These are phyloP conservation scores for Plagiodera versicolora DNA, from an alignment of 2,888 invertebrate genomes.

Conservation along the genomic window DNA sequence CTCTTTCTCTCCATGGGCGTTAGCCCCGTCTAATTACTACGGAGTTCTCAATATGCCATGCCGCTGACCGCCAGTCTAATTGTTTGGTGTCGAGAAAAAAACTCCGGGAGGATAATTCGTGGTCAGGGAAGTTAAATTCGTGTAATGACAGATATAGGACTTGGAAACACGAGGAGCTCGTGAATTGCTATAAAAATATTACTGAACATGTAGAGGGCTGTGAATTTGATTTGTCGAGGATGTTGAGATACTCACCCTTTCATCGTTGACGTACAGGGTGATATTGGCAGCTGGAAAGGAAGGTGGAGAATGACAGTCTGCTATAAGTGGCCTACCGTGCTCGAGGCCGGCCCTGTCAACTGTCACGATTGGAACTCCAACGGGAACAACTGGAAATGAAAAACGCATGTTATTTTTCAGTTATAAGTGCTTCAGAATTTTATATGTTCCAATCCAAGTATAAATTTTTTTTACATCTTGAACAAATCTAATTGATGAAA, in stretches of 20 bases:
- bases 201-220: no score
- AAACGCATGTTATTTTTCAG: no score
- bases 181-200: no score
- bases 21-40: conserved; percentile 6
- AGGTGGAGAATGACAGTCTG: conserved; percentile 63
- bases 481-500: no score
- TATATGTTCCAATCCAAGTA: no score
- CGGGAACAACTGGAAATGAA: conserved; percentile 60
- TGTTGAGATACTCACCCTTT: conserved; percentile 53
- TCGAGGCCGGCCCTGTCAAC: conserved; percentile 61
- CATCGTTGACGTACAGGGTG: conserved; percentile 68
- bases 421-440: no score
- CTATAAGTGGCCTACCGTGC: conserved; percentile 63
- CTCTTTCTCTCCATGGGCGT: conserved; percentile 2
- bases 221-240: neutral
- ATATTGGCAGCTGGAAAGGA: conserved; percentile 66
- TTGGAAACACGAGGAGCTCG: neutral
- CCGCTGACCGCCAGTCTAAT: conserved; percentile 13
- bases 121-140: neutral
- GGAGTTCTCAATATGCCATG: neutral
- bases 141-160: neutral
- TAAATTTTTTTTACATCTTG: no score
- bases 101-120: neutral
- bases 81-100: neutral
- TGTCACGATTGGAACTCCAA: conserved; percentile 61